Conservation (phyloP, 2,797 vertebrate species). For the Coluber constrictor region DNA sequence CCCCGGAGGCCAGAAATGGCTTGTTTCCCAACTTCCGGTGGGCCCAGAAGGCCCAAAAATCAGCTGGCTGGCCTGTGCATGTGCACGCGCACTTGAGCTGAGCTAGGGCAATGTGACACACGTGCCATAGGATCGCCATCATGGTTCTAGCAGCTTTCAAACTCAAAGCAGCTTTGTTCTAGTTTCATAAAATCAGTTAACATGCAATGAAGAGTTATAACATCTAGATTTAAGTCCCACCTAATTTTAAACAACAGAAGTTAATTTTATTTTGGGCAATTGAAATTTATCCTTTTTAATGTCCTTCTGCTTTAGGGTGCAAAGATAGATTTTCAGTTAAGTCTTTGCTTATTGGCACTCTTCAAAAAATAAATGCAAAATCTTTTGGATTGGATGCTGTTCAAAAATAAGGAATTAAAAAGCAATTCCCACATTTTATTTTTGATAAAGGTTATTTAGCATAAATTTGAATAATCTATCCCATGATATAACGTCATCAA, state of each 20-base stretch:
- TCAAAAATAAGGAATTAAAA: conserved; percentile 8
- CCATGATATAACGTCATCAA: neutral
- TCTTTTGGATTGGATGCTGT: conserved; percentile 9
- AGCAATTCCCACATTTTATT: conserved; percentile 20
- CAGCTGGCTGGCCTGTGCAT: no score
- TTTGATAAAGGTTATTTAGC: conserved; percentile 12
- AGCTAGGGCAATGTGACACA: no score
- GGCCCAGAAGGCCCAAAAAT: no score
- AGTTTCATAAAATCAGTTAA: conserved; percentile 48
- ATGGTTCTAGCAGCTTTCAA: conserved; percentile 22
- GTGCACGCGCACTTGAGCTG: no score
- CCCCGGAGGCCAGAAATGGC: no score
- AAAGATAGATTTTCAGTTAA: conserved; percentile 48
- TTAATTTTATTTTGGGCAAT: conserved; percentile 61
- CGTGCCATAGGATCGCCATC: no score
- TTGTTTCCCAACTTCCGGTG: no score
- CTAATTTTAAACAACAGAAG: conserved; percentile 46
- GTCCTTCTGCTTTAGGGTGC: conserved; percentile 45
- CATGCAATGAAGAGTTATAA: conserved; percentile 46
- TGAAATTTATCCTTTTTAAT: conserved; percentile 57
- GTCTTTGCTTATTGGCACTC: conserved; percentile 46
- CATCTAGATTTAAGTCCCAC: conserved; percentile 58
- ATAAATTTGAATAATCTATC: conserved; percentile 19
- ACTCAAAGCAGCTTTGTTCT: conserved; percentile 53
- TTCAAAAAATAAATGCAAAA: neutral